A percentile compares a stretch with the other conserved stretches of the same genome.
Conservation (phyloP, 2,888 invertebrate genomes). For the Hemithea aestivaria region DNA sequence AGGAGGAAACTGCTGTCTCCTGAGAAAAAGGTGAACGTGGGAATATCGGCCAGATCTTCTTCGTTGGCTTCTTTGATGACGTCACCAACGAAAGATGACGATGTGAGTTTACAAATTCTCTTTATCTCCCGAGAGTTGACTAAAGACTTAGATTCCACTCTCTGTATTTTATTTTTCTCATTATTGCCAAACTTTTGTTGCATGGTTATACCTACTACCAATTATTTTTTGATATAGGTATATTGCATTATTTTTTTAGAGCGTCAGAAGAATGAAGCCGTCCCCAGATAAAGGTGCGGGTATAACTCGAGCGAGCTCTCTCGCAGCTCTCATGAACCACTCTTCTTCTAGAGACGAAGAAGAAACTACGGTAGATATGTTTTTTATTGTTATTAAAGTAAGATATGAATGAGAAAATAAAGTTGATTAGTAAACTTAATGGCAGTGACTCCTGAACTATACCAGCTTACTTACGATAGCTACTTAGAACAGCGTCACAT, state of each 20-base stretch:
- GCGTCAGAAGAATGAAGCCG: conserved; percentile 39
- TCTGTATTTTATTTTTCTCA: no score
- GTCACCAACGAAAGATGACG: conserved; percentile 52
- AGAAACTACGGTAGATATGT: conserved; percentile 42
- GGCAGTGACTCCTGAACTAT: no score
- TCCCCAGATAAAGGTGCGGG: conserved; percentile 51
- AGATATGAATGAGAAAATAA: no score
- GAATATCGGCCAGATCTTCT: conserved; percentile 63
- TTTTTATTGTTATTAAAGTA: no score
- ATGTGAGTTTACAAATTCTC: conserved; percentile 23
- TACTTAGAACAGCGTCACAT: no score
- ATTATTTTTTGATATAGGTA: no score
- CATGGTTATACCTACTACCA: no score
- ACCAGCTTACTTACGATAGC: no score
- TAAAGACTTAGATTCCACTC: no score
- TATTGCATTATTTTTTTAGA: conserved; percentile 32
- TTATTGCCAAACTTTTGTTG: no score
- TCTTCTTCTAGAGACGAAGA: conserved; percentile 55
- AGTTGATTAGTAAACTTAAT: no score
- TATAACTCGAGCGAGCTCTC: conserved; percentile 53
- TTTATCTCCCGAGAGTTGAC: no score
- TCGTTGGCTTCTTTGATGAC: conserved; percentile 69
- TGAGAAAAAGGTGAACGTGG: conserved; percentile 63
- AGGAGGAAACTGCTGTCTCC: conserved; percentile 80
- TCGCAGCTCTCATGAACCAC: conserved; percentile 62